Conservation (phyloP, 2,797 vertebrate species). For the Sebastes diaconus region DNA sequence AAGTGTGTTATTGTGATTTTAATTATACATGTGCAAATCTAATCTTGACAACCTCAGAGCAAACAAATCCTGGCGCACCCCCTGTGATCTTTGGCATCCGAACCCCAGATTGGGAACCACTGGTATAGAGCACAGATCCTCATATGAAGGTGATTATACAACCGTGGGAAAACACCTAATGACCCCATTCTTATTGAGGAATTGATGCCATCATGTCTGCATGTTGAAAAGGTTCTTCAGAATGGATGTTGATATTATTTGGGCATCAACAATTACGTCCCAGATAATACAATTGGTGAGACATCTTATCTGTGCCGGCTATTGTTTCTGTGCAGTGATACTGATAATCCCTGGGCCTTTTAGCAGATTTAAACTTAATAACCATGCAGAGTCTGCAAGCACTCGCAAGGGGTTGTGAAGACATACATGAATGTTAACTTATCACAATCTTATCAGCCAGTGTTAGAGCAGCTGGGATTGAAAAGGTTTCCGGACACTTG, state of each 20-base stretch:
- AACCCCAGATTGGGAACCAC: too few species aligned
- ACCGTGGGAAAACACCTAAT: constrained; percentile 49
- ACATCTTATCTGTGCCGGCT: constrained; percentile 39
- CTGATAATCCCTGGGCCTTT: constrained; percentile 33
- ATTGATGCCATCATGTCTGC: constrained; percentile 16
- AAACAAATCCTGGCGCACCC: too few species aligned
- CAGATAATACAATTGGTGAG: constrained; percentile 19
- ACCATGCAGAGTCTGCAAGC: background rate
- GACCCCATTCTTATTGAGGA: constrained; percentile 6
- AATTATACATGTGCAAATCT: too few species aligned
- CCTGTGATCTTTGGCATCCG: too few species aligned
- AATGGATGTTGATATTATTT: constrained; percentile 28
- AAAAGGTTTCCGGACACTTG: constrained; percentile 10
- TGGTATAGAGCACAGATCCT: background rate
- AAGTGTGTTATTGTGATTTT: too few species aligned
- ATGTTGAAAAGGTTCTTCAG: constrained; percentile 10
- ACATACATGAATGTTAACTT: background rate
- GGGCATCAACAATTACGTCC: constrained; percentile 36
- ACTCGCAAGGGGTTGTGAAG: background rate
- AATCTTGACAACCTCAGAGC: too few species aligned
- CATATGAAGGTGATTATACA: background rate
- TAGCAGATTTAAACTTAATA: constrained; percentile 4
- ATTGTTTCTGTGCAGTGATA: constrained; percentile 50
- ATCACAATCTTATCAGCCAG: background rate
- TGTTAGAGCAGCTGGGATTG: background rate